A percentile compares a stretch with the other conserved stretches of the same genome.
Evolutionary conservation across 2,888 invertebrate species (phyloP).

Genomic region (Bombylius major): DNA sequence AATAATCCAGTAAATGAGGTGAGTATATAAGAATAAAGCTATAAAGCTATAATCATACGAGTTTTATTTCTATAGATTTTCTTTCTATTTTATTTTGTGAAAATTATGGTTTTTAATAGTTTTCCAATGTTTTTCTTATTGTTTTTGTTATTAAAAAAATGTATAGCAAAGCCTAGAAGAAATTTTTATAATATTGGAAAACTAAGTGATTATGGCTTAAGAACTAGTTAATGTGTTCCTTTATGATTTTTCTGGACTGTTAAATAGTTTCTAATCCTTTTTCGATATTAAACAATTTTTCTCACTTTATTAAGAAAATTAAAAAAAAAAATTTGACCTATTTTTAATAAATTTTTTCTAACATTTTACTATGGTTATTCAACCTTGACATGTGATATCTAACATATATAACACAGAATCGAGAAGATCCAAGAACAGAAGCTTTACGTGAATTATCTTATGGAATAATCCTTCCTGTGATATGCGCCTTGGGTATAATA

Average conservation of each 20-base stretch:
- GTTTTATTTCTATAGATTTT: not conserved
- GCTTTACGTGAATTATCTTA: slow-evolving; percentile 47
- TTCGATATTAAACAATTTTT: too few species aligned
- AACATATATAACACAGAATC: slow-evolving; percentile 18
- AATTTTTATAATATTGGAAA: too few species aligned
- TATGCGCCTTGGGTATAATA: slow-evolving; percentile 58
- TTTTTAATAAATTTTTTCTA: too few species aligned
- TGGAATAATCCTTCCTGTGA: slow-evolving; percentile 53
- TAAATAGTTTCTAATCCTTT: too few species aligned
- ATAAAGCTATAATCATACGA: not conserved
- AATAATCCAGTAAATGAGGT: slow-evolving; percentile 14
- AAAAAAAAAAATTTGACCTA: not conserved
- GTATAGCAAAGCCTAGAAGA: too few species aligned
- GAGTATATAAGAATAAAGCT: slow-evolving; percentile 5
- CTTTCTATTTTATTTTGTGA: not conserved
- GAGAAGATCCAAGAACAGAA: slow-evolving; percentile 48
- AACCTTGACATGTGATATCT: not conserved
- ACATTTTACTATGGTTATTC: too few species aligned
- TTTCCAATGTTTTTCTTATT: not conserved
- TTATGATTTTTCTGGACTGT: too few species aligned
- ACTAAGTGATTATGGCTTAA: too few species aligned
- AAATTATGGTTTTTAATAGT: not conserved
- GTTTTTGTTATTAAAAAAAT: too few species aligned
- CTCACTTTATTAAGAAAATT: too few species aligned
- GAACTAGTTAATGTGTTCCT: too few species aligned